Conservation (phyloP, 1,140 invertebrate species). For the Megathymus violae region DNA sequence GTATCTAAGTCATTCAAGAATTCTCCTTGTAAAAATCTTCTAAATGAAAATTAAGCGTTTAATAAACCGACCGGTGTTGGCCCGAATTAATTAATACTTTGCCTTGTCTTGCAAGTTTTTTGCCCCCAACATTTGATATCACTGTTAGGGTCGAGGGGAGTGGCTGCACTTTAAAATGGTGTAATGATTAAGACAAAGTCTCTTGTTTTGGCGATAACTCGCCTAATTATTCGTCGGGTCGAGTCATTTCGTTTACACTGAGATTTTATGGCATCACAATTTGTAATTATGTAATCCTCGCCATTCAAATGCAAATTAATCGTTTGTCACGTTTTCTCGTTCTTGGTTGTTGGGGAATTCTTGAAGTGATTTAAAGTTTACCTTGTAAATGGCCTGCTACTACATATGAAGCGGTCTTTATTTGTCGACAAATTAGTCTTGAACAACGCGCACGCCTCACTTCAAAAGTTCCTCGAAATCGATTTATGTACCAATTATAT, state of each 20-base stretch:
- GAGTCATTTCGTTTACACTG: constrained; percentile 45
- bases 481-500: constrained; percentile 65
- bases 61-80: constrained; percentile 66
- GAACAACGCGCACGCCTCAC: constrained; percentile 54
- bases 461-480: constrained; percentile 69
- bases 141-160: constrained; percentile 56
- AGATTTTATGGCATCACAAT: constrained; percentile 66
- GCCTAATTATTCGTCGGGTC: constrained; percentile 67
- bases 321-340: constrained; percentile 14
- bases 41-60: constrained; percentile 77
- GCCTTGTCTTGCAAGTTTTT: constrained; percentile 73
- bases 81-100: constrained; percentile 78
- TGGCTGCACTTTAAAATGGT: constrained; percentile 67
- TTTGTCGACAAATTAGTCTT: constrained; percentile 68
- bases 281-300: constrained; percentile 52
- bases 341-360: constrained; percentile 9
- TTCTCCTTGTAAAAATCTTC: constrained; percentile 55
- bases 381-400: constrained; percentile 41
- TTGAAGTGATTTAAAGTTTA: constrained; percentile 21
- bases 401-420: constrained; percentile 58
- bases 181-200: constrained; percentile 79
- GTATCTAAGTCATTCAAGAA: constrained; percentile 60
- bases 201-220: constrained; percentile 60
- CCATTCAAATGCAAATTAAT: constrained; percentile 28
- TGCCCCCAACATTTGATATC: constrained; percentile 68